Evolutionary conservation across 2,113 vertebrate species (phyloP).

Genomic region (Fregetta grallaria): DNA sequence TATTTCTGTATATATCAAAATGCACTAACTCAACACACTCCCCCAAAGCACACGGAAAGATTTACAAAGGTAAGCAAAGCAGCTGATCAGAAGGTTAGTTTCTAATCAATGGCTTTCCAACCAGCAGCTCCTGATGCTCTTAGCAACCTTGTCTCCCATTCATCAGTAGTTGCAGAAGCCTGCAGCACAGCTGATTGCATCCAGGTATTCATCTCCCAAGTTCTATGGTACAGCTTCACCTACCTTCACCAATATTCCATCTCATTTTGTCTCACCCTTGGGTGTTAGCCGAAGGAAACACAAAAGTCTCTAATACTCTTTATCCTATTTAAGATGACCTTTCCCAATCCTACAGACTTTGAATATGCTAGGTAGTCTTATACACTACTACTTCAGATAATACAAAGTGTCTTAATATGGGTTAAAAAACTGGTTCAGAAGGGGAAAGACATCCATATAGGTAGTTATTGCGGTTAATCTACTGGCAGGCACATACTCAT

Average conservation of each 20-base stretch:
- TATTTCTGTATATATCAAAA: background rate
- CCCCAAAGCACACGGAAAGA: background rate
- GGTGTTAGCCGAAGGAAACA: background rate
- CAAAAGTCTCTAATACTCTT: background rate
- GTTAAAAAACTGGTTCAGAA: background rate
- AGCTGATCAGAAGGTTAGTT: background rate
- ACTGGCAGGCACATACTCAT: background rate
- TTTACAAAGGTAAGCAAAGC: background rate
- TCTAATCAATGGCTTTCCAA: background rate
- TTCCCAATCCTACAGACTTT: background rate
- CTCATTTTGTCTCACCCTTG: background rate
- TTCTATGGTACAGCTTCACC: background rate
- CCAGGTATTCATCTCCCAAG: background rate
- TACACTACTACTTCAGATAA: background rate
- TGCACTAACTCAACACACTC: background rate
- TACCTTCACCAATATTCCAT: background rate
- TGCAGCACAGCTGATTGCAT: background rate
- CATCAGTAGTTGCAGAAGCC: background rate
- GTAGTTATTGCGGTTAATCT: background rate
- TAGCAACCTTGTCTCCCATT: background rate
- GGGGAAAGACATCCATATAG: background rate
- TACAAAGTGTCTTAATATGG: background rate
- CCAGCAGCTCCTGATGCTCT: background rate
- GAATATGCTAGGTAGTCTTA: background rate
- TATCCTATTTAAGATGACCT: background rate